These are phyloP conservation scores for Molorchus minor DNA, from an alignment of 2,888 invertebrate genomes.

Conservation along the genomic window DNA sequence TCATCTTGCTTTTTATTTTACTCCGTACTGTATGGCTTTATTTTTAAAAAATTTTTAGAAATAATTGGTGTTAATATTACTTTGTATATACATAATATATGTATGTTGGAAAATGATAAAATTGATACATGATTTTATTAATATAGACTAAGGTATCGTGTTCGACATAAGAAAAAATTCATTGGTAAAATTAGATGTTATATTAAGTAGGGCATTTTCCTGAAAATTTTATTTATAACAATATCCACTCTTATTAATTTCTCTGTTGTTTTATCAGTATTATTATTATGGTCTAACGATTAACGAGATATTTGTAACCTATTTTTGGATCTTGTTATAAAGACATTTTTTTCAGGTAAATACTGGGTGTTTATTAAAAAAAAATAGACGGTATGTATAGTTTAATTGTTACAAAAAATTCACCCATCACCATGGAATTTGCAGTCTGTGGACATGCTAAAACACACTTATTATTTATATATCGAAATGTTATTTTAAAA, in stretches of 20 bases:
- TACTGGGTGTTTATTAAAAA: constrained; percentile 46
- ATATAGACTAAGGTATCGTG: constrained; percentile 57
- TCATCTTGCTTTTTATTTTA: not conserved
- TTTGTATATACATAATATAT: constrained; percentile 22
- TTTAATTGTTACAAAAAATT: constrained; percentile 51
- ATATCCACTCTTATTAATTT: constrained; percentile 38
- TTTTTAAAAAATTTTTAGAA: constrained; percentile 10
- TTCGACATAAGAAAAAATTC: constrained; percentile 57
- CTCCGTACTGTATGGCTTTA: constrained; percentile 10
- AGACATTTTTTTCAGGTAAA: constrained; percentile 41
- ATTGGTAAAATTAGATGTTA: constrained; percentile 60
- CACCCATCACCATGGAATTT: constrained; percentile 47
- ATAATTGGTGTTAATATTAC: constrained; percentile 25
- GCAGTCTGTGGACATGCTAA: constrained; percentile 47
- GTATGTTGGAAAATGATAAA: constrained; percentile 34
- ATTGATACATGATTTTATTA: constrained; percentile 41
- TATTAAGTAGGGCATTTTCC: constrained; percentile 56
- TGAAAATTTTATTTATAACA: constrained; percentile 52
- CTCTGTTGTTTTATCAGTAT: constrained; percentile 38
- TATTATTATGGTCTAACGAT: constrained; percentile 33
- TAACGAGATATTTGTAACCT: constrained; percentile 2
- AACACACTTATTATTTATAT: constrained; percentile 59
- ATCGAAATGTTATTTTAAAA: constrained; percentile 61
- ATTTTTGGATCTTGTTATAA: constrained; percentile 44
- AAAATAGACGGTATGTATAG: constrained; percentile 53